Evolutionary conservation across 23 tunicate genomes (phyloP).

Genomic region (Ascidia mentula): DNA sequence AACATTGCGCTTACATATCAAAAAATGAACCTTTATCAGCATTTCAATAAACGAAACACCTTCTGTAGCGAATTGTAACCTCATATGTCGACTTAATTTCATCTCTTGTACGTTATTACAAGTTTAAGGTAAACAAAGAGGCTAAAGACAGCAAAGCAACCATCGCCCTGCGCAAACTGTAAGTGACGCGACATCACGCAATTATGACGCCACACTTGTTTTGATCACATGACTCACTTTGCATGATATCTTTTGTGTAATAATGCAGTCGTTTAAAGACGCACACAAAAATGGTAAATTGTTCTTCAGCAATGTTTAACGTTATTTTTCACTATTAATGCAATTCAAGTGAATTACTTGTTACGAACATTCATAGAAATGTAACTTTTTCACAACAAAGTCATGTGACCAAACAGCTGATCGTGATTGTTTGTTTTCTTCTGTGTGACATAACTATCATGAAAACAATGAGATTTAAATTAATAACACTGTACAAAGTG

Average conservation of each 20-base stretch:
- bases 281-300: not conserved
- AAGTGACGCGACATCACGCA: not conserved
- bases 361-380: not conserved
- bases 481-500: not conserved
- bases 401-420: slow-evolving; percentile 6
- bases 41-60: no score
- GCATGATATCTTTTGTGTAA: no score
- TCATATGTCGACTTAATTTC: no score
- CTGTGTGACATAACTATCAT: not conserved
- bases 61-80: no score
- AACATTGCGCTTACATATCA: no score
- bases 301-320: not conserved
- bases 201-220: slow-evolving; percentile 1
- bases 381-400: no score
- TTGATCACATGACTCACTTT: slow-evolving; percentile 2
- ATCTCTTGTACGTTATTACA: not conserved
- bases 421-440: not conserved
- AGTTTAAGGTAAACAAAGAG: slow-evolving; percentile 5
- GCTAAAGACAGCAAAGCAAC: not conserved
- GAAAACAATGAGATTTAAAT: not conserved
- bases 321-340: no score
- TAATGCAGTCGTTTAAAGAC: not conserved
- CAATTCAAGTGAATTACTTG: no score
- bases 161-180: not conserved
- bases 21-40: no score